Conservation (phyloP, 2,797 vertebrate genomes). For the Scyliorhinus canicula region DNA sequence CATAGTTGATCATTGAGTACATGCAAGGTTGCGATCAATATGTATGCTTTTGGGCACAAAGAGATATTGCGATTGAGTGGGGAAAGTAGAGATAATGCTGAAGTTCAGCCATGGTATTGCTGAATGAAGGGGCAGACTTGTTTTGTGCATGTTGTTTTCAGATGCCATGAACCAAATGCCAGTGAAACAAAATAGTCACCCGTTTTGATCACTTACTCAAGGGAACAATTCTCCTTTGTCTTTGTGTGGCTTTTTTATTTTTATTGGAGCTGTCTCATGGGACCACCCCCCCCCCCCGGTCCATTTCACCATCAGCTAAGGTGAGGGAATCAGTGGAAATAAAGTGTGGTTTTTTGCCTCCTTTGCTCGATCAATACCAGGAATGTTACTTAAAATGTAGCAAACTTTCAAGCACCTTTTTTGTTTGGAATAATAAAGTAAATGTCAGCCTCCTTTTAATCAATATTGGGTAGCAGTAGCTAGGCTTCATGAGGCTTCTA, state of each 20-base stretch:
- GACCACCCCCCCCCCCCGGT: too few relatives aligned
- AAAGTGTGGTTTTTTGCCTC: background rate
- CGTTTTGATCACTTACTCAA: background rate
- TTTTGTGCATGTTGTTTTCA: background rate
- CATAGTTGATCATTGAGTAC: background rate
- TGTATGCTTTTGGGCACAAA: background rate
- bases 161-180: background rate
- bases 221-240: background rate
- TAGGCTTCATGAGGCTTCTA: background rate
- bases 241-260: background rate
- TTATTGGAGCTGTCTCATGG: background rate
- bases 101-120: background rate
- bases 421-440: background rate
- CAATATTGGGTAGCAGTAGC: background rate
- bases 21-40: background rate
- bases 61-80: background rate
- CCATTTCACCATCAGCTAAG: background rate
- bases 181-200: background rate
- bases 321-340: background rate
- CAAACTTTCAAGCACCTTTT: background rate
- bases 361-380: background rate
- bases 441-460: background rate
- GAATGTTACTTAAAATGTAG: background rate
- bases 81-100: background rate
- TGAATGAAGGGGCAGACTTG: background rate